Base-by-base conservation (phyloP, 1,140 invertebrate genomes). In the Samia ricini region DNA sequence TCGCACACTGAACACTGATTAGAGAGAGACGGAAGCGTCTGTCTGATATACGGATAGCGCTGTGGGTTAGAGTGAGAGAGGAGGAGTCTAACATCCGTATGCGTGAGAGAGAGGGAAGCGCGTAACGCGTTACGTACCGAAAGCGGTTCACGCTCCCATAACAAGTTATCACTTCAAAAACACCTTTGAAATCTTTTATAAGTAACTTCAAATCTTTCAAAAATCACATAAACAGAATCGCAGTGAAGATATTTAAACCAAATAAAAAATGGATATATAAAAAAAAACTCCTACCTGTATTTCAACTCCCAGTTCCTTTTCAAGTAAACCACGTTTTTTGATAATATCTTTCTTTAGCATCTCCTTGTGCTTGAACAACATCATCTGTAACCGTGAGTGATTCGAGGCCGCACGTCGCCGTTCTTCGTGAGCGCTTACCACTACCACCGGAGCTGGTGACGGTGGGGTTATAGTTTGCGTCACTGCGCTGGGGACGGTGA, bases 331-430 rank as follows among this genome's bases (percentile, higher is more conserved):
- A 71, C 97, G 91, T 83, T 98, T 98, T 72, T 97, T 96, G 36
- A 98, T 92, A 61, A 99, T 98, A 74, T 98, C 97, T 78, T 98
- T 98, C 85, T 98, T 98, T 19, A 99, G 92, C 66, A 95, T 88
- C 83, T 98, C 97, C 79, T 98, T 98, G 66, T 99, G 97, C 68
- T 95, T 93, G 81, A 94, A 95, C 19, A 98, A 88, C 49, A 93
- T 86, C 73, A 94, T 93, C 69, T 94, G 93, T 63, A 94, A 91
- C 71, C 93, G 93, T 18, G 93, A 90, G 66, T 89, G 79, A 23
- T 81, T 85, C 29, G 85, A 80, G 54, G 83, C 82, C 24, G 81
- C 77, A 18, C 87, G 83, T 1, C 85, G 85, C 4, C 87, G 82
- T 66, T 90, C 88, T 4, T 90, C 88, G 22, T 61, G 52, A 4